Evolutionary conservation across 2,888 invertebrate species (phyloP).

Genomic region (Spisula subtruncata): DNA sequence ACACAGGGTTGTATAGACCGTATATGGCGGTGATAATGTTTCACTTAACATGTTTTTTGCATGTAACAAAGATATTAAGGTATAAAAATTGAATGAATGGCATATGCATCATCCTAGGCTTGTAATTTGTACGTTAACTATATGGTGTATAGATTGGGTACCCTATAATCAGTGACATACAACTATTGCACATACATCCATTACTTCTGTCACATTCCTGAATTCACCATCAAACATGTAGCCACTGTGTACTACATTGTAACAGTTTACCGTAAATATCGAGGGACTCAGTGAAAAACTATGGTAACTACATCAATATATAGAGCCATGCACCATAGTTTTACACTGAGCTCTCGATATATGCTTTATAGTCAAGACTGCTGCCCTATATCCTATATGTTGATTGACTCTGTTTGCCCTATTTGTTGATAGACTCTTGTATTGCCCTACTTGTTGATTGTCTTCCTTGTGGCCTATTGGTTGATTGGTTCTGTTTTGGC

Average conservation of each 20-base stretch:
- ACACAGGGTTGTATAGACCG: neutral
- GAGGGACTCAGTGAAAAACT: no score
- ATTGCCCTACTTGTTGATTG: no score
- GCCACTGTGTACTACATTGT: neutral
- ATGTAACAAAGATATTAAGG: slow-evolving; percentile 46
- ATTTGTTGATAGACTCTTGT: no score
- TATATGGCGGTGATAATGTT: slow-evolving; percentile 25
- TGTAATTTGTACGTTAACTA: slow-evolving; percentile 45
- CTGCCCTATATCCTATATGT: neutral
- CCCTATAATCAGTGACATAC: slow-evolving; percentile 42
- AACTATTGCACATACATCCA: slow-evolving; percentile 16
- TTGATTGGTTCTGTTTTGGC: no score
- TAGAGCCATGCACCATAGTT: no score
- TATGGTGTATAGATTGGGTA: slow-evolving; percentile 35
- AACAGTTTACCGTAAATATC: no score
- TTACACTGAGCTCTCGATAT: no score
- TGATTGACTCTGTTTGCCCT: no score
- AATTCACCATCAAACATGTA: neutral
- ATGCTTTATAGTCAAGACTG: neutral
- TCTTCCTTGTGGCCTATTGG: no score
- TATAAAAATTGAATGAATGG: slow-evolving; percentile 41
- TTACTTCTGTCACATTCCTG: neutral
- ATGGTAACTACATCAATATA: no score
- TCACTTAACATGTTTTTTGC: slow-evolving; percentile 42
- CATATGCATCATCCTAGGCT: slow-evolving; percentile 15